Evolutionary conservation across 2,113 vertebrate genomes (phyloP).

Genomic region (Colinus virginianus): DNA sequence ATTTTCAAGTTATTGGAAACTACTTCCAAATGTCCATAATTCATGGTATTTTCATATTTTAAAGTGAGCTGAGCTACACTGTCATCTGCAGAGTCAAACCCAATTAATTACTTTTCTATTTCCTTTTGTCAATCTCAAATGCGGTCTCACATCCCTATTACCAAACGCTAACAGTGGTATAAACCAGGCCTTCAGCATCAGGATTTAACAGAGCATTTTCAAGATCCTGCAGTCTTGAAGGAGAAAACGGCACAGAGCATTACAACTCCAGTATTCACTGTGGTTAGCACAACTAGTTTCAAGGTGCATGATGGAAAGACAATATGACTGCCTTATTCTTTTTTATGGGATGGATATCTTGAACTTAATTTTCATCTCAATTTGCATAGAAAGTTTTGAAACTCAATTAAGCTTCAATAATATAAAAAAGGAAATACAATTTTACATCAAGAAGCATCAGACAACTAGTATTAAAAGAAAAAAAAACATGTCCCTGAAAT

Average conservation of each 20-base stretch:
- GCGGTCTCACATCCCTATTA: neutral
- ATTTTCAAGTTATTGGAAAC: conserved; percentile 16
- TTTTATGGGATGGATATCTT: neutral
- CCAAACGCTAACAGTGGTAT: neutral
- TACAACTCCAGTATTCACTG: neutral
- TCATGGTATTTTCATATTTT: neutral
- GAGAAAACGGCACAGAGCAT: neutral
- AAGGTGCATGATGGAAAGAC: neutral
- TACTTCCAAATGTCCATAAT: neutral
- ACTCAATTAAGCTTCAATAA: neutral
- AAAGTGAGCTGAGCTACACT: neutral
- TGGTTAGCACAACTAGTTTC: neutral
- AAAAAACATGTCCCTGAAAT: conserved; percentile 14
- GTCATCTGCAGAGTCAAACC: conserved; percentile 12
- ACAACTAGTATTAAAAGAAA: neutral
- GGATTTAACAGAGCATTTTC: neutral
- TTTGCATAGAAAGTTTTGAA: neutral
- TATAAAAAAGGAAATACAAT: neutral
- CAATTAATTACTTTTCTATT: conserved; percentile 16
- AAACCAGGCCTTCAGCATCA: neutral
- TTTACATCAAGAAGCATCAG: neutral
- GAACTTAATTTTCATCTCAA: neutral
- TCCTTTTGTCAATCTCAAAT: conserved; percentile 29
- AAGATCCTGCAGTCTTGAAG: neutral
- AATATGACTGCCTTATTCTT: neutral